A percentile compares a stretch with the other conserved stretches of the same genome.
Evolutionary conservation across 2,113 vertebrate species (phyloP).

Genomic region (Lepisosteus osseus): DNA sequence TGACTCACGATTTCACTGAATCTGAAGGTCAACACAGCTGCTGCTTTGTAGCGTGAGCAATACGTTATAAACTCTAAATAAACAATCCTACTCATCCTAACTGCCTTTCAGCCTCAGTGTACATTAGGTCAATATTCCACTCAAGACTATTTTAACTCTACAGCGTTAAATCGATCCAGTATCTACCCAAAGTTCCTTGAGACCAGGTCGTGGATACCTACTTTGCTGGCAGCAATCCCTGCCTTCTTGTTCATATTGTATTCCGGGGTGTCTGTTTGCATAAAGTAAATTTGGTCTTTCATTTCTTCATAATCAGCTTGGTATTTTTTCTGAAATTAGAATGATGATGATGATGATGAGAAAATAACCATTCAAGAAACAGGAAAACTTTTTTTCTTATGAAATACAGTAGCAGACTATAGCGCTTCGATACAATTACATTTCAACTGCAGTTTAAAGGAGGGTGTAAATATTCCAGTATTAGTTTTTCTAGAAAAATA

Average conservation of each 20-base stretch:
- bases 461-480: background rate
- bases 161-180: too few species aligned
- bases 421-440: background rate
- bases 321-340: slow-evolving; percentile 79
- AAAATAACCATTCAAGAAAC: background rate
- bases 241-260: slow-evolving; percentile 82
- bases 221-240: slow-evolving; percentile 76
- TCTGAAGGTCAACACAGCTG: slow-evolving; percentile 33
- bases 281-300: slow-evolving; percentile 96
- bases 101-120: too few species aligned
- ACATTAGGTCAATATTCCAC: too few species aligned
- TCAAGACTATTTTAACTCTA: too few species aligned
- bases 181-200: background rate
- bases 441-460: background rate
- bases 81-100: slow-evolving; percentile 7
- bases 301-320: slow-evolving; percentile 77
- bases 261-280: slow-evolving; percentile 93
- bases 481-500: background rate
- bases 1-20: slow-evolving; percentile 42
- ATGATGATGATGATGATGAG: background rate
- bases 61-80: slow-evolving; percentile 9
- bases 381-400: too few species aligned
- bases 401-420: background rate
- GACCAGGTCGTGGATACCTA: slow-evolving; percentile 39
- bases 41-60: slow-evolving; percentile 35